Base-by-base conservation (phyloP, 2,113 vertebrate genomes). In the Prochilodus magdalenae region DNA sequence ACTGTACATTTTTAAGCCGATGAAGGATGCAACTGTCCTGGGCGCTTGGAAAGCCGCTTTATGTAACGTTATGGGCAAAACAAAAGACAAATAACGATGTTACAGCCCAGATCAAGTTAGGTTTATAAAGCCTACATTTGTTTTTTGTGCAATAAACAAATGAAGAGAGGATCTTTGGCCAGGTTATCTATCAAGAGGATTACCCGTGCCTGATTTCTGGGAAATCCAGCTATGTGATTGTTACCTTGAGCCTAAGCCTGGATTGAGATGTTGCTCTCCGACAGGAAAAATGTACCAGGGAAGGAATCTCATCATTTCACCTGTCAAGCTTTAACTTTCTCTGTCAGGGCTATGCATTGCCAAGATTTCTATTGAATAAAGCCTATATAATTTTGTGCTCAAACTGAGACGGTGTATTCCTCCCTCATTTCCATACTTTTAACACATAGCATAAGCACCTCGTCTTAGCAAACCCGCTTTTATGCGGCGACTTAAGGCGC, bases 381-480 rank as follows among this genome's bases (percentile, higher is more conserved):
- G 51, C 82, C 81, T 55, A 60, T 82, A 73, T 85, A 78, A 85
- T 85, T 84, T 84, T 66, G 66, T 57, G 14, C 33, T 67, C 80
- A 83, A 79, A 14, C 40, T 49, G 27, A 63, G 79, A 87, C 67
- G 47, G 11, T 10, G 55, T 49, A 55, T 55, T 62, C 78, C 78
- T 47, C 40, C 18, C 36, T 76, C 49, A 84, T 83, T 85, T 78
- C 63, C 70, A 60, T 73, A 73, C 24, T 82, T 84, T 40, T 76
- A 82, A 80, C 73, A 80, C 66, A 47, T 14, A 70, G 27, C 76
- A 73, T 73, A 69, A 71, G 71, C 60, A 76, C 49, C 55, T 18
- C 33, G 66, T 59, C 82, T 84, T 74, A 73, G 73, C 57, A 70
- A 14, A 33, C 70, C 8, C 20, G 29, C 62, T 12, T 78, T 74